Conservation (phyloP, 2,888 invertebrate genomes). For the Standfussiana lucernea region DNA sequence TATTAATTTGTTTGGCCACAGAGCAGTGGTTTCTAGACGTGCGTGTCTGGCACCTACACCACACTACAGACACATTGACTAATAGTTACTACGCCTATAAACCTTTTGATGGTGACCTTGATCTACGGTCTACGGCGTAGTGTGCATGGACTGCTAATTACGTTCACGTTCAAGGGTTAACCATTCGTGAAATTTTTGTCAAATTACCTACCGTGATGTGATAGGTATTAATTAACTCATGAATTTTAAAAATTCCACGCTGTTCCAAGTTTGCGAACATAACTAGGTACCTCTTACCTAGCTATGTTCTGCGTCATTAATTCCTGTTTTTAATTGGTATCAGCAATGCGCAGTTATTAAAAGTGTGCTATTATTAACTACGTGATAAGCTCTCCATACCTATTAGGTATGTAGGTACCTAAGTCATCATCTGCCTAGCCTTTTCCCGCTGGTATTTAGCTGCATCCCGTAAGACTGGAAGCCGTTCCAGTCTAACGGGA, state of each 20-base stretch:
- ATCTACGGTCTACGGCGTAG: constrained; percentile 1
- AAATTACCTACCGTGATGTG: constrained; percentile 15
- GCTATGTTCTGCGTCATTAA: constrained; percentile 18
- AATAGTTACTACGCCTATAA: neutral
- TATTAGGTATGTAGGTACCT: neutral
- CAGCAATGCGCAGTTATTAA: constrained; percentile 21
- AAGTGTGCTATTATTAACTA: constrained; percentile 1
- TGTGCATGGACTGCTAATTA: neutral
- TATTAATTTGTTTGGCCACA: neutral
- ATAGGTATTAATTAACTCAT: too few species aligned
- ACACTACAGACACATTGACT: neutral
- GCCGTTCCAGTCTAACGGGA: neutral
- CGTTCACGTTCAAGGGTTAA: neutral
- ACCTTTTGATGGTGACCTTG: constrained; percentile 35
- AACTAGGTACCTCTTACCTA: neutral
- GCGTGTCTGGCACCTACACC: neutral
- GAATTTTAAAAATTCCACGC: neutral
- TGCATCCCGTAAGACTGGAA: too few species aligned
- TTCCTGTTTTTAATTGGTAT: constrained; percentile 29
- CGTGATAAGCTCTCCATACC: neutral
- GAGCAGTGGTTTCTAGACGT: neutral
- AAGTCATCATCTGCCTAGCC: neutral
- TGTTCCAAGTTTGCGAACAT: neutral
- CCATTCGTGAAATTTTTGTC: neutral
- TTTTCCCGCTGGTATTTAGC: too few species aligned